phyloP scores from a whole-genome alignment of 2,113 vertebrate species.

The Ictalurus punctatus region DNA sequence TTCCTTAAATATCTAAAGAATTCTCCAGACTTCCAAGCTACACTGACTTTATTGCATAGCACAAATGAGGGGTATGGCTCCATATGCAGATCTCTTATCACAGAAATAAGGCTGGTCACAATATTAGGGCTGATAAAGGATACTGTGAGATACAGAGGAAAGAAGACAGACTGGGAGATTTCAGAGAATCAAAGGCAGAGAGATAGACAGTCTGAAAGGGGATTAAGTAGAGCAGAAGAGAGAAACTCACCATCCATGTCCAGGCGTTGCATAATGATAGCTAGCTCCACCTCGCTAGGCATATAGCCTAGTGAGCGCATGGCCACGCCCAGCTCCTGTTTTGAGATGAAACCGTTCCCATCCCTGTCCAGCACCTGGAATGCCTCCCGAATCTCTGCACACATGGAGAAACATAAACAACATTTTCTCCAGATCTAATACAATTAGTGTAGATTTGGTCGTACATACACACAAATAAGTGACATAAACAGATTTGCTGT shows the following conservation, averaged over 20 bases:
- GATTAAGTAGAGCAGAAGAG: slow-evolving; percentile 1
- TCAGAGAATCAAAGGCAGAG: slow-evolving; percentile 20
- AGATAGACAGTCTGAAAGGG: background rate
- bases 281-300: slow-evolving; percentile 83
- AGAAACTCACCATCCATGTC: slow-evolving; percentile 76
- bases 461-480: background rate
- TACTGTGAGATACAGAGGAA: background rate
- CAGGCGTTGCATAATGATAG: slow-evolving; percentile 86
- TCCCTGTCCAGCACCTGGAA: slow-evolving; percentile 81
- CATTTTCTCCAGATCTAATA: background rate
- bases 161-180: slow-evolving; percentile 13
- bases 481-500: background rate
- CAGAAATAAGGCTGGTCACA: background rate
- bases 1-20: background rate
- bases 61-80: background rate
- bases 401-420: background rate
- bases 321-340: slow-evolving; percentile 90
- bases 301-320: slow-evolving; percentile 89
- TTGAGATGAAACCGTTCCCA: slow-evolving; percentile 88
- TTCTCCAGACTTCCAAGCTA: background rate
- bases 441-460: background rate
- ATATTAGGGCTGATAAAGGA: background rate
- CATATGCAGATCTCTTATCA: background rate
- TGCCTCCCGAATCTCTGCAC: slow-evolving; percentile 85
- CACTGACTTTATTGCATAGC: background rate